Percentiles rank a stretch among this genome's conserved stretches.
Conservation (phyloP, 2,113 vertebrate genomes). For the Tragelaphus imberbis region DNA sequence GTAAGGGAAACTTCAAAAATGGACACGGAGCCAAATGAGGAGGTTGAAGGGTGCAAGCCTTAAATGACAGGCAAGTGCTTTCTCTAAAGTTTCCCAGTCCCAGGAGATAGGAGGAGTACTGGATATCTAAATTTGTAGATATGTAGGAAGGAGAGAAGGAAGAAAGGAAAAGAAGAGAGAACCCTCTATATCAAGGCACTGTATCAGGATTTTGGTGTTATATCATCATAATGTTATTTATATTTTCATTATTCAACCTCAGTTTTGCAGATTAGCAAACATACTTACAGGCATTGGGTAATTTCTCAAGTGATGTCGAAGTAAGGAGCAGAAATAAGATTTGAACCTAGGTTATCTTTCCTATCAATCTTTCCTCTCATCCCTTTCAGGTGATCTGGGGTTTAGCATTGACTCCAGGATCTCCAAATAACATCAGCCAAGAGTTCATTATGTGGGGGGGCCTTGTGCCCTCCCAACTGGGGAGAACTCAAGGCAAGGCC, state of each 20-base stretch:
- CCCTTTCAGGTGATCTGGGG: neutral
- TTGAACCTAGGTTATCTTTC: neutral
- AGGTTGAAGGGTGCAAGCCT: slow-evolving; percentile 3
- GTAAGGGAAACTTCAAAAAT: slow-evolving; percentile 1
- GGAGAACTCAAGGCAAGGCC: neutral
- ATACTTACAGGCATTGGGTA: neutral
- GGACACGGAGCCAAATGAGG: slow-evolving; percentile 40
- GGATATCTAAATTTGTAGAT: neutral
- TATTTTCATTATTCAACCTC: neutral
- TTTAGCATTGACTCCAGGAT: neutral
- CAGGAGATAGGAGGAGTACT: neutral
- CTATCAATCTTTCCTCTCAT: neutral
- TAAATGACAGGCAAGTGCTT: neutral
- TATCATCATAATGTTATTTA: neutral
- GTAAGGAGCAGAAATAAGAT: neutral
- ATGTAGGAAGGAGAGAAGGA: neutral
- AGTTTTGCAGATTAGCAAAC: neutral
- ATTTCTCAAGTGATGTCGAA: neutral
- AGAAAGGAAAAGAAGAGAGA: neutral
- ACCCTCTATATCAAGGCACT: neutral
- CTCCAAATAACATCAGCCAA: neutral
- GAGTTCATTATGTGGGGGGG: neutral
- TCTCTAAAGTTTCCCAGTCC: neutral
- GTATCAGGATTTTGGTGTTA: neutral
- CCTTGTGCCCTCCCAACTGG: neutral